Conservation (phyloP, 2,113 vertebrate genomes). For the Nothobranchius kuhntae region DNA sequence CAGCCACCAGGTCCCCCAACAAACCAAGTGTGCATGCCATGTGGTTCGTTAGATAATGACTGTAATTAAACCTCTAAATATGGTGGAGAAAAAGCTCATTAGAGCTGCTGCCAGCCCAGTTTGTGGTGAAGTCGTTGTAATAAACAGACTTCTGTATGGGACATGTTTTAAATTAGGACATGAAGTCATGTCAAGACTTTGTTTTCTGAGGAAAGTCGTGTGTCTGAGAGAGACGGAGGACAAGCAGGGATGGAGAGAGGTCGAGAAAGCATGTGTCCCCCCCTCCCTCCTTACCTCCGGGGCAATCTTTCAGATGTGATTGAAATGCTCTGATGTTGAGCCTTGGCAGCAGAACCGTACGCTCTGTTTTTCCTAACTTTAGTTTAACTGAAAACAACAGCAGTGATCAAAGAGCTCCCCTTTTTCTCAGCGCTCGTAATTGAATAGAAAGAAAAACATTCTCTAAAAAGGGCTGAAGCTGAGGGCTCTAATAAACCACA, state of each 20-base stretch:
- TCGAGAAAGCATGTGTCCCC: slow-evolving; percentile 7
- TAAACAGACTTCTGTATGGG: slow-evolving; percentile 64
- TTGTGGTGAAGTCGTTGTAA: slow-evolving; percentile 57
- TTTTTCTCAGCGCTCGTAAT: slow-evolving; percentile 22
- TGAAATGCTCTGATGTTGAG: slow-evolving; percentile 56
- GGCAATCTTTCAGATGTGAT: slow-evolving; percentile 49
- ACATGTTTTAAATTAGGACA: slow-evolving; percentile 59
- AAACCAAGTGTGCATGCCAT: slow-evolving; percentile 43
- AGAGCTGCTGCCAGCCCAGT: slow-evolving; percentile 49
- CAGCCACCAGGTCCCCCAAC: slow-evolving; percentile 41
- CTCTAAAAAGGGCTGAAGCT: slow-evolving; percentile 6
- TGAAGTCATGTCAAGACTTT: slow-evolving; percentile 55
- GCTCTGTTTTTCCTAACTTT: slow-evolving; percentile 51
- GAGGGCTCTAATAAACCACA: slow-evolving; percentile 30
- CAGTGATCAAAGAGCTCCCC: slow-evolving; percentile 51
- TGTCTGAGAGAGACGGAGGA: slow-evolving; percentile 16
- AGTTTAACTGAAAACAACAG: slow-evolving; percentile 59
- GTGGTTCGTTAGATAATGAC: slow-evolving; percentile 58
- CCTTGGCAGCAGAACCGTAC: slow-evolving; percentile 30
- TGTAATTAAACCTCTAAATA: slow-evolving; percentile 62
- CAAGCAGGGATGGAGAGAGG: slow-evolving; percentile 36
- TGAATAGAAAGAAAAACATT: slow-evolving; percentile 22
- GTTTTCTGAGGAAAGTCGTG: slow-evolving; percentile 39
- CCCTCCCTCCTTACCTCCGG: slow-evolving; percentile 18
- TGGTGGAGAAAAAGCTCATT: slow-evolving; percentile 65